phyloP scores from a whole-genome alignment of 2,888 invertebrate species.

The Vanessa cardui region DNA sequence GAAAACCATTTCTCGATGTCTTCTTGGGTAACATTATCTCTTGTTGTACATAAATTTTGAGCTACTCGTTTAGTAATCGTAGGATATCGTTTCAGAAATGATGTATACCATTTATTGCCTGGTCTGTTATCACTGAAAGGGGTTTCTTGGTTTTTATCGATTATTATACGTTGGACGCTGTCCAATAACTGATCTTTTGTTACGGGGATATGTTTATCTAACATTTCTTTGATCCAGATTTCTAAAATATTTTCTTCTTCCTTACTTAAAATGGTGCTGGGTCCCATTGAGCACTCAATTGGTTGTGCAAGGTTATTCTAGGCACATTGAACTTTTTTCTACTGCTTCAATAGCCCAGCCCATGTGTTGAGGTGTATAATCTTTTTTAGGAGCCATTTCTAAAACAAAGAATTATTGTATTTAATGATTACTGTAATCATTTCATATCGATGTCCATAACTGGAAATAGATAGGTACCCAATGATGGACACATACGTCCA shows the following conservation, averaged over 20 bases:
- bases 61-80: constrained; percentile 16
- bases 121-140: background rate
- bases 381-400: constrained; percentile 39
- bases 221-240: background rate
- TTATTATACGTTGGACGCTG: constrained; percentile 36
- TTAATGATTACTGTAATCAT: no score
- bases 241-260: background rate
- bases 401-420: constrained; percentile 16
- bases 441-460: background rate
- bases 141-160: background rate
- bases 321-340: constrained; percentile 34
- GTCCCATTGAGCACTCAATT: no score
- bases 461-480: background rate
- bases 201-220: background rate
- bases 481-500: background rate
- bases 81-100: background rate
- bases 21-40: constrained; percentile 23
- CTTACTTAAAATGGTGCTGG: background rate
- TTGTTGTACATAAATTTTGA: constrained; percentile 14
- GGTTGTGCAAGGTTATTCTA: constrained; percentile 36
- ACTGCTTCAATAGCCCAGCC: constrained; percentile 39
- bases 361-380: constrained; percentile 37
- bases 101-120: background rate
- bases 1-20: constrained; percentile 15
- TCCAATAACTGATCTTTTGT: constrained; percentile 31